Evolutionary conservation across 2,888 invertebrate species (phyloP).

Genomic region (Tenthredo notha): DNA sequence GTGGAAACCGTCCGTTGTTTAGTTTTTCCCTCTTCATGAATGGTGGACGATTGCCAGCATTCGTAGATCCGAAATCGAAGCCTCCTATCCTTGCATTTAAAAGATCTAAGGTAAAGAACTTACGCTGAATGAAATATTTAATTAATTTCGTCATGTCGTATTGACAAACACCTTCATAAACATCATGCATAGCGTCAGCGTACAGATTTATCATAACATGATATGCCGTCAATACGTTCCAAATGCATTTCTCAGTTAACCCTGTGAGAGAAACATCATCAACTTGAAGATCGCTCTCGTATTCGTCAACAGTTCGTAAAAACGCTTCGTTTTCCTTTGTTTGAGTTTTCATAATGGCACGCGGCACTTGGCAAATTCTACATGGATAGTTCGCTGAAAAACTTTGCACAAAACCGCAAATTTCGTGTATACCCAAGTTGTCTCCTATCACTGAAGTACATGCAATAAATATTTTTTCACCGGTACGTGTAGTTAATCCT

Average conservation of each 20-base stretch:
- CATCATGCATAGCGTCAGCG: conserved; percentile 23
- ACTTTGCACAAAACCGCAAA: conserved; percentile 58
- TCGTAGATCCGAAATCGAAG: conserved; percentile 58
- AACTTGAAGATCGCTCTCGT: conserved; percentile 26
- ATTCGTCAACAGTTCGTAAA: conserved; percentile 47
- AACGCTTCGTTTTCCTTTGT: conserved; percentile 51
- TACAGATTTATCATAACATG: conserved; percentile 17
- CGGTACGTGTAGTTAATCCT: conserved; percentile 4
- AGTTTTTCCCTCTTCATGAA: conserved; percentile 17
- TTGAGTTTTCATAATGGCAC: conserved; percentile 15
- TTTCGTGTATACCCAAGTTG: conserved; percentile 58
- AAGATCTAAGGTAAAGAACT: conserved; percentile 56
- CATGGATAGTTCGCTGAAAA: conserved; percentile 58
- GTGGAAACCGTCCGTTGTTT: conserved; percentile 15
- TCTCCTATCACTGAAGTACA: conserved; percentile 56
- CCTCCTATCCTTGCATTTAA: conserved; percentile 55
- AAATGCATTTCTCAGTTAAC: conserved; percentile 17
- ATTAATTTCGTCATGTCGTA: conserved; percentile 61
- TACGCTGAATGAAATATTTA: conserved; percentile 57
- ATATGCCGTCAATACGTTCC: background rate
- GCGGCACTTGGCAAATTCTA: conserved; percentile 55
- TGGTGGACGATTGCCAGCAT: conserved; percentile 57
- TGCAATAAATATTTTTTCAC: conserved; percentile 26
- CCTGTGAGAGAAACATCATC: conserved; percentile 26
- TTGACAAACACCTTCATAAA: conserved; percentile 57